Evolutionary conservation across 2,797 vertebrate species (phyloP).

Genomic region (Xerus rutilus): DNA sequence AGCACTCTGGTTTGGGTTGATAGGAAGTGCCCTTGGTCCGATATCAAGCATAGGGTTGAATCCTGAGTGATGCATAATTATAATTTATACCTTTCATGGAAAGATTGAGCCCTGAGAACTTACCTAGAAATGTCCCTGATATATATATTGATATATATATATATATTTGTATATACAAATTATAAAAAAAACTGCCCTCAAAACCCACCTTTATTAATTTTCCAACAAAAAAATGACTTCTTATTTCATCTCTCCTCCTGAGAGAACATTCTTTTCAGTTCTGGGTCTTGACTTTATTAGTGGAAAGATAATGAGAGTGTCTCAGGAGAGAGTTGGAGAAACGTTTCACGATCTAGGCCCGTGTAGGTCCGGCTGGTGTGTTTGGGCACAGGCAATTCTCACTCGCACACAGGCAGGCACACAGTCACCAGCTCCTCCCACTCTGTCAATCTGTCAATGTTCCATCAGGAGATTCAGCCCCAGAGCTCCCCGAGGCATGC

Average conservation of each 20-base stretch:
- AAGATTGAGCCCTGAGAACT: neutral
- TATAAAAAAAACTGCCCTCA: constrained; percentile 7
- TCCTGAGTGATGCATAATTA: neutral
- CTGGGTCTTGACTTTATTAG: constrained; percentile 44
- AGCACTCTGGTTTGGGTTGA: neutral
- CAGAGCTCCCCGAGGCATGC: neutral
- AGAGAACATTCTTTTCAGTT: constrained; percentile 22
- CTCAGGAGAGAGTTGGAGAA: constrained; percentile 65
- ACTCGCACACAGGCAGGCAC: fast-evolving
- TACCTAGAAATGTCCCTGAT: constrained; percentile 49
- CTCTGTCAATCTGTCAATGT: fast-evolving
- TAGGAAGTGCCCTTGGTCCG: constrained; percentile 5
- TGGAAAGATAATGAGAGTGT: constrained; percentile 61
- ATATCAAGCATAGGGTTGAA: constrained; percentile 37
- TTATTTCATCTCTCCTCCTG: constrained; percentile 45
- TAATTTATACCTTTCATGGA: neutral
- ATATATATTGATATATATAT: neutral
- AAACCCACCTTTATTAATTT: neutral
- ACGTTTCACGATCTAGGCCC: neutral
- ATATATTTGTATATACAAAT: neutral
- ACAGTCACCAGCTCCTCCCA: fast-evolving
- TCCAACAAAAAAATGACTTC: constrained; percentile 55
- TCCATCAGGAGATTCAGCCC: fast-evolving
- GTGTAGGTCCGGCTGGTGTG: fast-evolving
- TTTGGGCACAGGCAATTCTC: fast-evolving